A percentile compares a stretch with the other conserved stretches of the same genome.
Conservation (phyloP, 1,140 invertebrate species). For the Nixonia krombeini region DNA sequence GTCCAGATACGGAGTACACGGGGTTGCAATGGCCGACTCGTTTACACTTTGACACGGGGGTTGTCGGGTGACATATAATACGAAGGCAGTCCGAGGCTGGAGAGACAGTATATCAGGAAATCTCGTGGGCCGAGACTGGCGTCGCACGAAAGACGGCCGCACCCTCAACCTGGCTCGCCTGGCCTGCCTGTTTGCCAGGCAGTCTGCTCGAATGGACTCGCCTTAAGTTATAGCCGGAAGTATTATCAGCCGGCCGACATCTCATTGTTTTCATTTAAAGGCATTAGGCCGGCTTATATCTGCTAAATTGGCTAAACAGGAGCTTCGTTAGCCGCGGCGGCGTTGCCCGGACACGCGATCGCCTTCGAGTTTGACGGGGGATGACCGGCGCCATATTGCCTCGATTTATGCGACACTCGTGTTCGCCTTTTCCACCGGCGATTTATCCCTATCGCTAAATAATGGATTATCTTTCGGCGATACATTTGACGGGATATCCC, state of each 20-base stretch:
- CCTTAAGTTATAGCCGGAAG: conserved; percentile 54
- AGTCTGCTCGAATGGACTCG: conserved; percentile 20
- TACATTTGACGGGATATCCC: too few species aligned
- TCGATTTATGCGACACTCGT: too few species aligned
- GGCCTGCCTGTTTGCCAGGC: conserved; percentile 35
- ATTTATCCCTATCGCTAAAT: too few species aligned
- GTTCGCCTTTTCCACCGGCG: too few species aligned
- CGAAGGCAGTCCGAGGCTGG: conserved; percentile 22
- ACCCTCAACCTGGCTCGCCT: conserved; percentile 46
- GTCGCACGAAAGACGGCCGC: conserved; percentile 48
- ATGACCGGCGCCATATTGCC: too few species aligned
- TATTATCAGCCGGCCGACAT: conserved; percentile 47
- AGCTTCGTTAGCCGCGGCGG: conserved; percentile 36
- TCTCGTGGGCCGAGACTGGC: conserved; percentile 37
- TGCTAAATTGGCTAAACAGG: conserved; percentile 50
- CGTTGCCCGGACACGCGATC: conserved; percentile 32
- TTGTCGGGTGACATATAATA: conserved; percentile 3
- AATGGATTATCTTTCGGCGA: too few species aligned
- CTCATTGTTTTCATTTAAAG: conserved; percentile 52
- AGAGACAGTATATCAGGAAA: conserved; percentile 38
- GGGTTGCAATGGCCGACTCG: conserved; percentile 3
- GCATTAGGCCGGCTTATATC: conserved; percentile 48
- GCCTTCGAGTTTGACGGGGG: conserved; percentile 1
- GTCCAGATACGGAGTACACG: conserved; percentile 9
- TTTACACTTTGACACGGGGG: conserved; percentile 8